phyloP scores from a whole-genome alignment of 2,797 vertebrate species.

The Falco concolor region DNA sequence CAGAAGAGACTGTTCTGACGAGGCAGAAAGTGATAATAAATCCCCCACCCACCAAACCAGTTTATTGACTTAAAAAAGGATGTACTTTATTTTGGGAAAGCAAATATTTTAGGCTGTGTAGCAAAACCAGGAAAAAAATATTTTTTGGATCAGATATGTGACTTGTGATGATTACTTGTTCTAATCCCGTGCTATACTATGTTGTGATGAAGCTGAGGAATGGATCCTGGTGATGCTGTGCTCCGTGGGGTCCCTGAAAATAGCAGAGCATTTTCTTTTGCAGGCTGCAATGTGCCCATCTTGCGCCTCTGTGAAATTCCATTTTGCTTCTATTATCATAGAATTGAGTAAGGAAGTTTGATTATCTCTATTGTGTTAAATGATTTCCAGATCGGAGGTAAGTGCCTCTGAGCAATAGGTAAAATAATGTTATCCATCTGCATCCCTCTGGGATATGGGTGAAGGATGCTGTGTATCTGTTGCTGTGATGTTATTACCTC shows the following conservation, averaged over 20 bases:
- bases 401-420: not conserved
- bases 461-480: not conserved
- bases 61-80: not conserved
- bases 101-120: not conserved
- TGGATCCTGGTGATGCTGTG: not conserved
- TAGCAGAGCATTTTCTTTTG: not conserved
- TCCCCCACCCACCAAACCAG: no score
- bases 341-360: not conserved
- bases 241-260: not conserved
- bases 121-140: not conserved
- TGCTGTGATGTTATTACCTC: not conserved
- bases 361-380: not conserved
- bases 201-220: not conserved
- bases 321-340: not conserved
- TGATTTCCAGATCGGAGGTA: not conserved
- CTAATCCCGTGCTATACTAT: not conserved
- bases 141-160: not conserved
- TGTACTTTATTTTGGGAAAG: not conserved
- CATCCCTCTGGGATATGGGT: not conserved
- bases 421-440: not conserved
- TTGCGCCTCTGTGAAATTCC: not conserved
- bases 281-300: fast-evolving
- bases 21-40: not conserved
- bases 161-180: not conserved
- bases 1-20: not conserved